Conservation (phyloP, 53 echinoderm and acorn worm species). For the Luidia sarsii region DNA sequence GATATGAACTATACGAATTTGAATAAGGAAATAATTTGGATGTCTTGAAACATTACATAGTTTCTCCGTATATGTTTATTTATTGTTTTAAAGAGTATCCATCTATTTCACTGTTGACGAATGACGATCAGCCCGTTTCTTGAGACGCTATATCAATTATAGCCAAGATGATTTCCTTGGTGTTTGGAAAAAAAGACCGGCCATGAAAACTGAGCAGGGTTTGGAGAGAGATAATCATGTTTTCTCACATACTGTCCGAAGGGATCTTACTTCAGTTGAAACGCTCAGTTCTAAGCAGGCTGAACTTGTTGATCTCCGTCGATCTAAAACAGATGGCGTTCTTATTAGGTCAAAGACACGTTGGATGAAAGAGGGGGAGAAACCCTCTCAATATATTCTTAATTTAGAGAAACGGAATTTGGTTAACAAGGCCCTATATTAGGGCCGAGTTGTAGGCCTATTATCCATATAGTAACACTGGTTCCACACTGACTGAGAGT, state of each 20-base stretch:
- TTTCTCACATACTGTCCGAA: neutral
- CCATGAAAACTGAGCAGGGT: neutral
- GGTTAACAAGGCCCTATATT: neutral
- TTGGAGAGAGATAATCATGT: neutral
- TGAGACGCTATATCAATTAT: neutral
- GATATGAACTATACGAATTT: neutral
- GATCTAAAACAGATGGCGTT: conserved; percentile 4
- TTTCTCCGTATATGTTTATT: neutral
- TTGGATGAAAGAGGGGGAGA: conserved; percentile 10
- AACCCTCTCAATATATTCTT: conserved; percentile 2
- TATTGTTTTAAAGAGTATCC: neutral
- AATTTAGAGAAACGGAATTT: neutral
- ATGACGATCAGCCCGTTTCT: neutral
- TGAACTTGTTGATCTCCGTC: neutral
- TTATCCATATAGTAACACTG: neutral
- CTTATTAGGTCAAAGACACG: conserved; percentile 3
- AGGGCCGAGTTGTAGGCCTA: no score
- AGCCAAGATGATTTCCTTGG: neutral
- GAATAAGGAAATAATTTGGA: neutral
- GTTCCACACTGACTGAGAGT: neutral
- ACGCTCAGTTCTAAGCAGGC: neutral
- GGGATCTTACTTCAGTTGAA: no score
- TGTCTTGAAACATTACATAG: neutral
- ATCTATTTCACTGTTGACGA: neutral
- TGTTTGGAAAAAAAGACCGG: neutral